Base-by-base conservation (phyloP, 53 echinoderm and acorn worm species). In the Crossaster papposus region DNA sequence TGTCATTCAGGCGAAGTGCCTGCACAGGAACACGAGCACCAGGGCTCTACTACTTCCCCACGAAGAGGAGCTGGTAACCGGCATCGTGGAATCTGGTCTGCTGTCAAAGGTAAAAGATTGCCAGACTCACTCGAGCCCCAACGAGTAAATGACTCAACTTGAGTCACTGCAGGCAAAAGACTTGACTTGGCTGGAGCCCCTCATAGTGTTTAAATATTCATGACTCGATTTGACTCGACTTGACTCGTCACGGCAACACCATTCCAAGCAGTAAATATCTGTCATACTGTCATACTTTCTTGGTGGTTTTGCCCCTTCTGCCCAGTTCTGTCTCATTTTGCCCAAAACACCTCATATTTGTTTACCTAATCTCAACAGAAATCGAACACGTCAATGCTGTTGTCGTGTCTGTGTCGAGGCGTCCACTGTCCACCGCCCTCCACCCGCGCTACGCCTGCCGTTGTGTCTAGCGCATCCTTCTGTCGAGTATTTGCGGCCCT, bases 1-100 rank as follows among this genome's bases (percentile, higher is more conserved):
- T 0, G 92, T 87, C n/a, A 90, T 95, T 38, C 81, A 31, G 1
- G 90, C 92, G 51, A 90, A 90, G 92, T 92, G 92, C 82, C 64
- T 78, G 14, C 70, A 62, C 64, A 70, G 65, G 38, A 95, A 92
- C 50, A 83, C 62, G 9, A 77, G 81, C 30, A 35, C 65, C 22
- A 65, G 81, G 32, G 79, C 92, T 0, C 29, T 95, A 22, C 70
- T 93, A 9, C 55, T 90, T 3, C 92, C 93, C 12, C 88, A 83
- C 23, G 95, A 95, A 55, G 80, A 95, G 51, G 65, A 91, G 65
- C 62, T 93, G 0, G 80, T 85, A n/a, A 7, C 83, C 2, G 74
- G 90, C 28, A 65, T 93, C 15, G 15, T 87, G n/a, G 92, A 53
- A 1, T 80, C 72, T 1, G 29, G 22, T 14, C 36, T 87, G 1